Conservation (phyloP, 2,888 invertebrate genomes). For the Macaria notata region DNA sequence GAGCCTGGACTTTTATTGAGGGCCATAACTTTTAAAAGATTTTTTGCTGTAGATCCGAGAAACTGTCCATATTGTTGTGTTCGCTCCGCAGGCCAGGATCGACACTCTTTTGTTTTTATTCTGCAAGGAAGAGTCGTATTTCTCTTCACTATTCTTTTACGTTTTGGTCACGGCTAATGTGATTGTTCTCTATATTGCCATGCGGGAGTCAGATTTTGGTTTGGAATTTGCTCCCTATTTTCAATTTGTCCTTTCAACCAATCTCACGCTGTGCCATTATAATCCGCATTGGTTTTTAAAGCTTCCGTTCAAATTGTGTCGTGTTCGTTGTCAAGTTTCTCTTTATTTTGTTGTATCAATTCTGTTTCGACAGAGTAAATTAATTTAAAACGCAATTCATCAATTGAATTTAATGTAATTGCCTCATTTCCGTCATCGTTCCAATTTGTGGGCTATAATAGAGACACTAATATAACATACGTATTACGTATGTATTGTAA, state of each 20-base stretch:
- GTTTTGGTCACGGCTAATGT: conserved; percentile 54
- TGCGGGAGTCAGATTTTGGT: conserved; percentile 53
- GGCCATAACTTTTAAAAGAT: conserved; percentile 49
- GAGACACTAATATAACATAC: conserved; percentile 6
- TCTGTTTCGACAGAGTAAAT: conserved; percentile 20
- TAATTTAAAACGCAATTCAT: conserved; percentile 39
- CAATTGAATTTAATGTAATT: conserved; percentile 46
- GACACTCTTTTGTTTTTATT: conserved; percentile 46
- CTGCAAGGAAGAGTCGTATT: conserved; percentile 17
- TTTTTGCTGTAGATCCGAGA: conserved; percentile 52
- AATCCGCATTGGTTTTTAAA: conserved; percentile 39
- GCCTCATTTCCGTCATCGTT: conserved; percentile 47
- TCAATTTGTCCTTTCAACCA: conserved; percentile 50
- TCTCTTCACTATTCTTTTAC: conserved; percentile 28
- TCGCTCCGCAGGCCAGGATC: conserved; percentile 34
- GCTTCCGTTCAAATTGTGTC: conserved; percentile 59
- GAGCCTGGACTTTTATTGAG: conserved; percentile 57
- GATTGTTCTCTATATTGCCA: conserved; percentile 53
- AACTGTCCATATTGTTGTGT: conserved; percentile 57
- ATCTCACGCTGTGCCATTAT: conserved; percentile 54
- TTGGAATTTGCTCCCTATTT: conserved; percentile 53
- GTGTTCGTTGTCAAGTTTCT: conserved; percentile 28
- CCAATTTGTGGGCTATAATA: conserved; percentile 33
- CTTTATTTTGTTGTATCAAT: conserved; percentile 30
- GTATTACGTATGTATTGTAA: conserved; percentile 14